Evolutionary conservation across 1,140 invertebrate species (phyloP), one percentile per base, ranked within the genome.

Genomic region (Chrysomallon squamiferum): DNA sequence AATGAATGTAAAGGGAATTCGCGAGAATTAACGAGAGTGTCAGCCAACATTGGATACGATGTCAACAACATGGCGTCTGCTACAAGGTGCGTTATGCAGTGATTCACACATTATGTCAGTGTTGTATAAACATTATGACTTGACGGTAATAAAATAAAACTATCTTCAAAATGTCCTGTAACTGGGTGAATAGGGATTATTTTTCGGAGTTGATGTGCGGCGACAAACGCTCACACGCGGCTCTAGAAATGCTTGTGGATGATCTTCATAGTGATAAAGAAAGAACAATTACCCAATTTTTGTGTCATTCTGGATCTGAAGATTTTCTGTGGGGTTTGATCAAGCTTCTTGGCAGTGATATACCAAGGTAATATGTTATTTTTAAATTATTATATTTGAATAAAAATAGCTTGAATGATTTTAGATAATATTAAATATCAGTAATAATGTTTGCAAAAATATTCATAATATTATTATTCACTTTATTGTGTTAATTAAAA

Each of bases 251-350:
- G 72, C 72, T 83, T 35, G 81, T 85, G 7, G 81, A 85, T 68
- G 84, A 85, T 73, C 62, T 85, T 15, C 84, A 85, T 69, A 59
- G 74, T 18, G 76, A 81, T 22, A 84, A 84, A 67, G 84, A 85
- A 27, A 66, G 66, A 29, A 84, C 84, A 18, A 76, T 85, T 15
- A 67, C 63, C 47, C 76, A 65, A 35, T 84, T 85, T 70, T 50
- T 85, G 11, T 73, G 76, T 60, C 81, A 85, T 70, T 78, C 81
- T 20, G 82, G 81, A 22, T 81, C 80, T 5, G 82, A 85, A 64
- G 82, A 84, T 73, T 82, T 85, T 61, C 71, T 85, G 0, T 82
- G 81, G 79, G 79, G 77, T 35, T 71, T 85, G 41, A 76, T 83
- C 13, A 72, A 68, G 38, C 76, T 85, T 7, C 75, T 85, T 38